Conservation (phyloP, 2,888 invertebrate genomes). For the Octonoba sinensis region DNA sequence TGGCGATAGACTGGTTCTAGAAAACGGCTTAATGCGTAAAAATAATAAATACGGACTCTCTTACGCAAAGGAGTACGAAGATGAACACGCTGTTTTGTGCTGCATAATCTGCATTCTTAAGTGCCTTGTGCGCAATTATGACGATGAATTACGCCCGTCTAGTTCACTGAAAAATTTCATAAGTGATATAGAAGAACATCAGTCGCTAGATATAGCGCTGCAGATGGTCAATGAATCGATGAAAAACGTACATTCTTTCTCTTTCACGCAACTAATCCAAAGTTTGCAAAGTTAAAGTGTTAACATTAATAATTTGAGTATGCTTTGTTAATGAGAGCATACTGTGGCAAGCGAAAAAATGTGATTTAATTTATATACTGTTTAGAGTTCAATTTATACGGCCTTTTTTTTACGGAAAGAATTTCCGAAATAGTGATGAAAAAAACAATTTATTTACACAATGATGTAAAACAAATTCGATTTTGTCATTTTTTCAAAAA, state of each 20-base stretch:
- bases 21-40: conserved; percentile 64
- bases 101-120: conserved; percentile 29
- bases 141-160: not conserved
- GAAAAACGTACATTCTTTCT: conserved; percentile 17
- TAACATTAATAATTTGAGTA: too few relatives aligned
- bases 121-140: conserved; percentile 14
- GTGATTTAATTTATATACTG: too few relatives aligned
- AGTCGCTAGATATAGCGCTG: conserved; percentile 15
- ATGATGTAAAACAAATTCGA: too few relatives aligned
- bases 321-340: too few relatives aligned
- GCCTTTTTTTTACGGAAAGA: too few relatives aligned
- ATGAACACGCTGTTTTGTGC: conserved; percentile 15
- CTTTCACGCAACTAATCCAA: conserved; percentile 32
- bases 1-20: conserved; percentile 56
- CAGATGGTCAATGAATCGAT: conserved; percentile 3
- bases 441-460: too few relatives aligned
- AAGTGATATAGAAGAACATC: conserved; percentile 13
- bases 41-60: conserved; percentile 12
- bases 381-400: too few relatives aligned
- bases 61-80: conserved; percentile 1
- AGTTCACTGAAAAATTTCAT: conserved; percentile 11
- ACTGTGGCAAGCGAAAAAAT: too few relatives aligned
- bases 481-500: too few relatives aligned
- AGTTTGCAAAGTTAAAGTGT: conserved; percentile 3
- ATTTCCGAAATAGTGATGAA: too few relatives aligned